Conservation (phyloP, 2,797 vertebrate species). For the Craterocephalus amniculus region DNA sequence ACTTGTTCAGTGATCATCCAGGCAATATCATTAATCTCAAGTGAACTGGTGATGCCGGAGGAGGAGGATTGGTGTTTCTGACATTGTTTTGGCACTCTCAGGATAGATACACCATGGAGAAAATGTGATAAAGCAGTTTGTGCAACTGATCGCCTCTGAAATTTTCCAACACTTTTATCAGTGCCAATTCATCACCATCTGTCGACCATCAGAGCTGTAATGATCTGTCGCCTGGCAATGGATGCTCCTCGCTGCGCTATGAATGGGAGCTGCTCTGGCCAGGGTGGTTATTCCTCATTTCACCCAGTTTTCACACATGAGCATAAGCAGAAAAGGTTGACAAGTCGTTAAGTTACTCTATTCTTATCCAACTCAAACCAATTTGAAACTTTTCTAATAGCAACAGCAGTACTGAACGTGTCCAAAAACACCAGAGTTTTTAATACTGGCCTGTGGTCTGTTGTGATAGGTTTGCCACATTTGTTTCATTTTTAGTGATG, state of each 20-base stretch:
- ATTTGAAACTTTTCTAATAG: neutral
- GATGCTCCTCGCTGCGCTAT: constrained; percentile 55
- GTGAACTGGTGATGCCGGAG: constrained; percentile 15
- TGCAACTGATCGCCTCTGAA: constrained; percentile 60
- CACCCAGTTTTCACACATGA: constrained; percentile 47
- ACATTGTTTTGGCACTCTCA: constrained; percentile 36
- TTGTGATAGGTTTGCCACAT: neutral
- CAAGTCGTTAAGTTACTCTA: constrained; percentile 14
- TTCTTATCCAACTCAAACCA: constrained; percentile 6
- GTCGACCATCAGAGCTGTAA: constrained; percentile 69
- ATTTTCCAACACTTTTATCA: constrained; percentile 55
- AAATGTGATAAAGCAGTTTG: constrained; percentile 67
- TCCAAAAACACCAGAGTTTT: neutral
- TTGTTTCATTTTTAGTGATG: neutral
- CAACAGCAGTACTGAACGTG: neutral
- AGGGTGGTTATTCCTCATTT: constrained; percentile 43
- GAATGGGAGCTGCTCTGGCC: constrained; percentile 45
- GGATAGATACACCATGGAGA: constrained; percentile 38
- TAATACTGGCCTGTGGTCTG: neutral
- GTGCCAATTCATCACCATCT: constrained; percentile 74
- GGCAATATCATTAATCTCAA: constrained; percentile 33
- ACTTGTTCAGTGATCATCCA: constrained; percentile 32
- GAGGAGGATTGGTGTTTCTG: constrained; percentile 19
- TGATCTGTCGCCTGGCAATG: constrained; percentile 71
- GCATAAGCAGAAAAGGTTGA: constrained; percentile 18